Percentiles rank a stretch among this genome's conserved stretches.
phyloP scores from a whole-genome alignment of 2,113 vertebrate species.

The Emydura subglobosa region DNA sequence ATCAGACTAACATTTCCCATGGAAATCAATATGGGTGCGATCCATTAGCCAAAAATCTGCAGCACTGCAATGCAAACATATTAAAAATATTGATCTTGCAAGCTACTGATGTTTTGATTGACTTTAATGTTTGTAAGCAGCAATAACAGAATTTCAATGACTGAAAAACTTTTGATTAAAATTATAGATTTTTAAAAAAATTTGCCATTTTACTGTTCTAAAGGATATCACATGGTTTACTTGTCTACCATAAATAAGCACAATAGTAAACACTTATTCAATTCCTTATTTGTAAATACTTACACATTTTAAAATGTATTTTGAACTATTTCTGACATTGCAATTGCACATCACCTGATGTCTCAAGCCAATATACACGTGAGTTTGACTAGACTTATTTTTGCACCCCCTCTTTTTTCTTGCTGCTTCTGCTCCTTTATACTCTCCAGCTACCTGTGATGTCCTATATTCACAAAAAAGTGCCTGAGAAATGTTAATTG shows the following conservation, averaged over 20 bases:
- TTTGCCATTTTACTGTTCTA: conserved; percentile 82
- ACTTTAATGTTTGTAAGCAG: conserved; percentile 88
- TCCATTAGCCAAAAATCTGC: conserved; percentile 93
- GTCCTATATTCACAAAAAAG: neutral
- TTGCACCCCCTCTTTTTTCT: neutral
- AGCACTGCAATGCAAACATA: conserved; percentile 86
- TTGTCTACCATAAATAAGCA: conserved; percentile 72
- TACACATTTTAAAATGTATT: conserved; percentile 62
- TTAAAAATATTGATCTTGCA: conserved; percentile 90
- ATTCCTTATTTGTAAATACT: conserved; percentile 77
- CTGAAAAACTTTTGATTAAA: conserved; percentile 90
- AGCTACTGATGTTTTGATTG: conserved; percentile 84
- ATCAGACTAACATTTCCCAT: conserved; percentile 95
- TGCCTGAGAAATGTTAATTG: neutral
- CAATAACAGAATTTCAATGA: conserved; percentile 87
- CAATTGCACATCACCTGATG: conserved; percentile 16
- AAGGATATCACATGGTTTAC: conserved; percentile 73
- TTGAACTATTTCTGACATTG: conserved; percentile 57
- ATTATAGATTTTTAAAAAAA: conserved; percentile 85
- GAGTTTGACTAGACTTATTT: neutral
- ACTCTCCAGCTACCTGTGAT: fast-evolving
- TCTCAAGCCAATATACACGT: neutral
- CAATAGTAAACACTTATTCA: conserved; percentile 74
- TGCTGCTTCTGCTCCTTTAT: neutral
- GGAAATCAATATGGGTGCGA: conserved; percentile 93